Percentiles rank a stretch among this genome's conserved stretches.
phyloP scores from a whole-genome alignment of 2,113 vertebrate species.

The Ancistrus triradiatus region DNA sequence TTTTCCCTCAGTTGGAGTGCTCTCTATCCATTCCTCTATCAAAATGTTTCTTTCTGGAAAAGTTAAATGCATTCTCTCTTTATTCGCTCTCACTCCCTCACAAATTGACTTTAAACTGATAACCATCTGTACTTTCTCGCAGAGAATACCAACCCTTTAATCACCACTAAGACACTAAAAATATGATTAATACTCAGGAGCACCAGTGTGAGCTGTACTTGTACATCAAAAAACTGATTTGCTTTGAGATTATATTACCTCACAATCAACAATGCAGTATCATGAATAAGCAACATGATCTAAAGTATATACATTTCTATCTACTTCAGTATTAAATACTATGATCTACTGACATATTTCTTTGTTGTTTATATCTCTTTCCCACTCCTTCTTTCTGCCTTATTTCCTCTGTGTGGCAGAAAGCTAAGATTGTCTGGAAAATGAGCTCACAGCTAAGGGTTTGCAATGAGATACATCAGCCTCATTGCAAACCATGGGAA shows the following conservation, averaged over 20 bases:
- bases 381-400: constrained; percentile 32
- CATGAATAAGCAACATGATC: constrained; percentile 73
- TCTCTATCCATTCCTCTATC: not conserved
- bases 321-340: too few relatives aligned
- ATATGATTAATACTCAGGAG: constrained; percentile 54
- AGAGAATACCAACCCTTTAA: constrained; percentile 61
- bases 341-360: constrained; percentile 1
- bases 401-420: constrained; percentile 53
- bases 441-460: constrained; percentile 70
- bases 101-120: constrained; percentile 60
- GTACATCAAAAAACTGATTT: constrained; percentile 72
- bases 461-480: constrained; percentile 67
- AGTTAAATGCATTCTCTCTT: constrained; percentile 49
- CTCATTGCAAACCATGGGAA: constrained; percentile 65
- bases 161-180: constrained; percentile 58
- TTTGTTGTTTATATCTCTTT: not conserved
- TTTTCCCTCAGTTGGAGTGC: constrained; percentile 16
- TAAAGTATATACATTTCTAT: constrained; percentile 31
- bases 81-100: constrained; percentile 34
- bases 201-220: constrained; percentile 58
- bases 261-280: constrained; percentile 56
- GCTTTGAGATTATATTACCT: constrained; percentile 72
- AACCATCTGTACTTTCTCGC: constrained; percentile 31
- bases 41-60: constrained; percentile 52
- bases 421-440: constrained; percentile 70